A percentile compares a stretch with the other conserved stretches of the same genome.
Evolutionary conservation across 1,140 invertebrate species (phyloP).

Genomic region (Drosophila pectinifera): DNA sequence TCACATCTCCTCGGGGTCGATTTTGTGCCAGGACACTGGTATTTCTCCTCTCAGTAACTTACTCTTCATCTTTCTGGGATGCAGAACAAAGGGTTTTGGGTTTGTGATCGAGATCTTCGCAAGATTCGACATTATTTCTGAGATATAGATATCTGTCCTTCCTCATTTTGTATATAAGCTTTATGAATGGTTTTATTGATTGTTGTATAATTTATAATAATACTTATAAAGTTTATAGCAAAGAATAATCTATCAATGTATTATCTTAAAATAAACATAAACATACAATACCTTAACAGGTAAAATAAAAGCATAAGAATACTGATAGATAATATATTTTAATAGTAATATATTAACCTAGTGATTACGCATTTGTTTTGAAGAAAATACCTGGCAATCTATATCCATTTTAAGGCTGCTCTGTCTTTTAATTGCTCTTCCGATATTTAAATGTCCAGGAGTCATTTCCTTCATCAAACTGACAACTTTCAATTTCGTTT

Average conservation of each 20-base stretch:
- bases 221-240: not conserved
- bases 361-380: too few relatives aligned
- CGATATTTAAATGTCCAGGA: slow-evolving; percentile 24
- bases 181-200: not conserved
- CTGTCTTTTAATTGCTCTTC: not conserved
- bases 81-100: slow-evolving; percentile 85
- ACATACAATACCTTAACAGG: too few relatives aligned
- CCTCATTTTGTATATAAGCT: not conserved
- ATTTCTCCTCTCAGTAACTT: slow-evolving; percentile 42
- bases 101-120: slow-evolving; percentile 87
- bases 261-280: too few relatives aligned
- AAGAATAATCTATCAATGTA: too few relatives aligned
- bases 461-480: slow-evolving; percentile 23
- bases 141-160: slow-evolving; percentile 86
- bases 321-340: not conserved
- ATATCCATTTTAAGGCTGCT: not conserved
- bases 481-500: slow-evolving; percentile 57
- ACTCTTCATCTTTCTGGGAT: slow-evolving; percentile 44
- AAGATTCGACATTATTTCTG: slow-evolving; percentile 89
- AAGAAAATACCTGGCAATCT: not conserved
- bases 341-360: not conserved
- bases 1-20: slow-evolving; percentile 85
- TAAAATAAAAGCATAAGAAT: too few relatives aligned
- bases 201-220: too few relatives aligned
- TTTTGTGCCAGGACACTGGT: slow-evolving; percentile 85